phyloP scores from a whole-genome alignment of 2,797 vertebrate genomes.

The Bothrops alternatus region DNA sequence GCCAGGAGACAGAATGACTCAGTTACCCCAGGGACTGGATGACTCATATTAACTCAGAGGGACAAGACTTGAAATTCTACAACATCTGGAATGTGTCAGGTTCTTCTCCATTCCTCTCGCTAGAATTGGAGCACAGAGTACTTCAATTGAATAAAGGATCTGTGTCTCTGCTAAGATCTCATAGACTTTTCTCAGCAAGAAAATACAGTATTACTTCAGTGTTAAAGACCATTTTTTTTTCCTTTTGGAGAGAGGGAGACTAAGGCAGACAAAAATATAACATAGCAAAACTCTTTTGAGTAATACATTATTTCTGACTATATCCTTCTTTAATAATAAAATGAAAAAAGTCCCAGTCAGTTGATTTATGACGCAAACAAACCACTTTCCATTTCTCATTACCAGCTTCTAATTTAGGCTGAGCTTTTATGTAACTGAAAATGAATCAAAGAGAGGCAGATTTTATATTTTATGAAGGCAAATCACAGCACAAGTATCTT shows the following conservation, averaged over 20 bases:
- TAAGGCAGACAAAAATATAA: constrained; percentile 40
- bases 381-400: constrained; percentile 41
- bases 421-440: constrained; percentile 42
- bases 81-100: neutral
- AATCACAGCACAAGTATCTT: constrained; percentile 24
- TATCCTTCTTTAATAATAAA: neutral
- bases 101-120: neutral
- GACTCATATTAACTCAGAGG: neutral
- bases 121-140: neutral
- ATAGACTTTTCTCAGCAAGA: neutral
- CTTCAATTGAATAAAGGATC: neutral
- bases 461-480: constrained; percentile 33
- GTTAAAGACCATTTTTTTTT: constrained; percentile 34
- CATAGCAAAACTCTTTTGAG: constrained; percentile 36
- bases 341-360: neutral
- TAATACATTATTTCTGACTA: constrained; percentile 43
- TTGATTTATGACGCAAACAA: constrained; percentile 34
- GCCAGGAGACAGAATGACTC: neutral
- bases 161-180: neutral
- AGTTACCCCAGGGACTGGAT: neutral
- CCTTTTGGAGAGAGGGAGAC: constrained; percentile 34
- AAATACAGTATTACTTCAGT: constrained; percentile 36
- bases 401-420: constrained; percentile 27
- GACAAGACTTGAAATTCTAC: neutral
- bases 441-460: constrained; percentile 23